Evolutionary conservation across 2,888 invertebrate species (phyloP), one percentile per base, ranked within the genome.

Genomic region (Cataglyphis cursor): DNA sequence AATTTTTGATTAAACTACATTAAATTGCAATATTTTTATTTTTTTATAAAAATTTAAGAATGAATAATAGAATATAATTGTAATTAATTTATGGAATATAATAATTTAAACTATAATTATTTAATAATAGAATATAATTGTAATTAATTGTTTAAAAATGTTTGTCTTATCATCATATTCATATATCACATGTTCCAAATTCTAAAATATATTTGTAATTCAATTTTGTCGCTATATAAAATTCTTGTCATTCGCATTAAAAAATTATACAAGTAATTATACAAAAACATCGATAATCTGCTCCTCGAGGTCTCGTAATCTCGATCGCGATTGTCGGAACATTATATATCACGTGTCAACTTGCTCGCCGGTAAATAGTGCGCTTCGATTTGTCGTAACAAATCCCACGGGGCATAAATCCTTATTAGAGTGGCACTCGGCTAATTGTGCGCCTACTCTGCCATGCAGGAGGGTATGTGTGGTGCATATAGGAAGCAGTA

Each of bases 351-450:
- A 54, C 31, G 48, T 44, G 81, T 86, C 75, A 73, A 83, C 74
- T 74, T 86, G 84, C 80, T 86, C 82, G 84, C 65, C 78, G 57
- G 70, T 86, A 81, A 88, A 87, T 81, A 84, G 81, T 24, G 12
- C 81, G 81, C 83, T 88, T 88, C 72, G 83, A 44, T 82, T 54
- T 68, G 85, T 61, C 78, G 81, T 74, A 80, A 78, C 24, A 51
- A 51, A 51, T 51, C 51, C 51, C 57, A 73, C 78, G 65, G 78
- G 81, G 83, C 81, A 88, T 86, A 87, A 87, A 87, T 87, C 84
- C 86, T 88, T 88, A 88, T 87, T 88, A 87, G 86, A 86, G 81
- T 86, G 84, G 86, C 88, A 86, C 86, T 86, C 78, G 86, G 89
- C 89, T 88, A 88, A 88, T 88, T 88, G 88, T 86, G 65, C 54